Percentiles rank a stretch among this genome's conserved stretches.
These are phyloP conservation scores for Tetheella fluctuosa DNA, from an alignment of 2,888 invertebrate species.

Conservation along the genomic window DNA sequence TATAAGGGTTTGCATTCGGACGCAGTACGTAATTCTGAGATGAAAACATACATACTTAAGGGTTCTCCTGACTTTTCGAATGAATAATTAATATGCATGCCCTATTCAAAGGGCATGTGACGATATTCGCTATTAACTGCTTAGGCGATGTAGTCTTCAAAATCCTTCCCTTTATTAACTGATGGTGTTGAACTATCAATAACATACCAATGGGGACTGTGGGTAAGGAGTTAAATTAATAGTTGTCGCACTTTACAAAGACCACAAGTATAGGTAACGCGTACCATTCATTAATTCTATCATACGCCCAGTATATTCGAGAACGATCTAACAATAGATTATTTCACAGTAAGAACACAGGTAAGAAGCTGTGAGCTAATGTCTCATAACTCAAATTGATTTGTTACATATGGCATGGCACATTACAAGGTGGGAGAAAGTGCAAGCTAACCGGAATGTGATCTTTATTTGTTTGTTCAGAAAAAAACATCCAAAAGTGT, in stretches of 20 bases:
- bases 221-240: background rate
- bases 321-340: conserved; percentile 7
- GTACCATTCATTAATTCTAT: background rate
- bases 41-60: too few relatives aligned
- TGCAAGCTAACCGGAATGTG: conserved; percentile 38
- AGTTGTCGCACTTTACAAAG: background rate
- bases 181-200: background rate
- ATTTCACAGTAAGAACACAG: conserved; percentile 2
- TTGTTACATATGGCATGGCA: conserved; percentile 10
- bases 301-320: background rate
- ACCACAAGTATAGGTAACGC: background rate
- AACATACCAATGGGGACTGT: background rate
- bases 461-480: conserved; percentile 57
- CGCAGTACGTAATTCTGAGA: too few relatives aligned
- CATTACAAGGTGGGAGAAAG: conserved; percentile 25
- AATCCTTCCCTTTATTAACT: background rate
- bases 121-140: background rate
- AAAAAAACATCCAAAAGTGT: conserved; percentile 55
- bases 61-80: too few relatives aligned
- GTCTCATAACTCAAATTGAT: conserved; percentile 9
- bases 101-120: too few relatives aligned
- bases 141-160: background rate
- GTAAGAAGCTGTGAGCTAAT: conserved; percentile 1
- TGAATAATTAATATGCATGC: too few relatives aligned
- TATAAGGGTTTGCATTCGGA: too few relatives aligned